Conservation (phyloP, 2,113 vertebrate species). For the Ptilonorhynchus violaceus region DNA sequence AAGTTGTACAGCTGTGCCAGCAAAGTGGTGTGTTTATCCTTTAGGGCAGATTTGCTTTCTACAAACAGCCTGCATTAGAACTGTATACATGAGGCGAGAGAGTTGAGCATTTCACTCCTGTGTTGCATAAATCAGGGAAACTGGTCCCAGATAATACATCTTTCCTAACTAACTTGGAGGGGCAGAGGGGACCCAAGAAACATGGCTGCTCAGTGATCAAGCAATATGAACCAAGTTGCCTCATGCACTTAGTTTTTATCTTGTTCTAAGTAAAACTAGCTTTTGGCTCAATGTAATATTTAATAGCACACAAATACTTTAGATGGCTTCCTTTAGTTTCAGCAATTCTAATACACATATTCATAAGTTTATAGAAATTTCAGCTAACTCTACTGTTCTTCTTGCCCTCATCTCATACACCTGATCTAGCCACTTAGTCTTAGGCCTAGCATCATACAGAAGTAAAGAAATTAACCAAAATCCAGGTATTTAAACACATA, state of each 20-base stretch:
- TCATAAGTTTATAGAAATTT: not conserved
- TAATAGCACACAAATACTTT: not conserved
- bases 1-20: conserved; percentile 55
- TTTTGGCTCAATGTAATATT: not conserved
- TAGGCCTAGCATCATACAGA: not conserved
- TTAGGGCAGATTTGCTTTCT: conserved; percentile 56
- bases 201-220: not conserved
- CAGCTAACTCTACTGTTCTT: not conserved
- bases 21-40: conserved; percentile 49
- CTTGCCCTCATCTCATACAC: not conserved
- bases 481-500: not conserved
- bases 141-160: not conserved
- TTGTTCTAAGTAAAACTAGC: not conserved
- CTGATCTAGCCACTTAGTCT: not conserved
- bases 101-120: not conserved
- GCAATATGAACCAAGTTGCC: not conserved
- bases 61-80: conserved; percentile 50
- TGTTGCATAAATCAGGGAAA: not conserved
- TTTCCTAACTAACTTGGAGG: not conserved
- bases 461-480: not conserved
- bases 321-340: not conserved
- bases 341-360: not conserved
- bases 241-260: not conserved
- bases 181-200: not conserved
- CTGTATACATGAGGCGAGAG: not conserved